phyloP scores from a whole-genome alignment of 2,888 invertebrate genomes.

The Hydroisotoma schaefferi region DNA sequence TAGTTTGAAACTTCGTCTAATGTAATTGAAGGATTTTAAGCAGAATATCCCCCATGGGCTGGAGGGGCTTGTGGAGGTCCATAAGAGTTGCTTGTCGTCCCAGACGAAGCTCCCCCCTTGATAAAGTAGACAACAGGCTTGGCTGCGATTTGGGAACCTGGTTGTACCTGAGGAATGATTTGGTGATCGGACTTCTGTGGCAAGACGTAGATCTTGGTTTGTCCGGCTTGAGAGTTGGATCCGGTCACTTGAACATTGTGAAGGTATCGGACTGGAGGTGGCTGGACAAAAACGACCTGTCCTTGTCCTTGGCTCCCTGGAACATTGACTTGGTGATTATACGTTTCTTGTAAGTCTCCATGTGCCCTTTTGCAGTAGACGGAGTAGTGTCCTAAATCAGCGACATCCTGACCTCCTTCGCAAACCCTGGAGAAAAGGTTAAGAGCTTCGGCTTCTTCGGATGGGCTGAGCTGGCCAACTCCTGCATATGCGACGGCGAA shows the following conservation, averaged over 20 bases:
- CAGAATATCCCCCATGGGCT: too few relatives aligned
- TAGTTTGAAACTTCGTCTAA: too few relatives aligned
- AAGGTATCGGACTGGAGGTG: constrained; percentile 23
- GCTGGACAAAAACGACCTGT: constrained; percentile 24
- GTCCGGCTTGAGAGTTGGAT: constrained; percentile 16
- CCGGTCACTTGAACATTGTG: constrained; percentile 26
- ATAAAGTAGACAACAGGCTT: constrained; percentile 32
- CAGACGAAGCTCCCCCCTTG: constrained; percentile 9
- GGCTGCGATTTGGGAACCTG: constrained; percentile 7
- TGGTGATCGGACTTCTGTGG: constrained; percentile 25
- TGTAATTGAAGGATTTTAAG: too few relatives aligned
- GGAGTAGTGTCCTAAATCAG: constrained; percentile 17
- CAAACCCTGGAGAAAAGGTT: constrained; percentile 20
- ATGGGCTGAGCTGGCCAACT: constrained; percentile 15
- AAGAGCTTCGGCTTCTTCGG: constrained; percentile 23
- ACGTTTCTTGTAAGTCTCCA: constrained; percentile 15
- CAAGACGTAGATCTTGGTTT: constrained; percentile 30
- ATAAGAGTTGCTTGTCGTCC: too few relatives aligned
- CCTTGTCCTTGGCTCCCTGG: constrained; percentile 11
- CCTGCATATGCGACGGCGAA: constrained; percentile 16
- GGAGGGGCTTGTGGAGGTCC: too few relatives aligned
- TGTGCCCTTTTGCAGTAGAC: constrained; percentile 28
- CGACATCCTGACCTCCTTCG: constrained; percentile 7
- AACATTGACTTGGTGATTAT: constrained; percentile 18
- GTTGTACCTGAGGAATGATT: constrained; percentile 2